Base-by-base conservation (phyloP, 2,113 vertebrate genomes). In the Pelecanus crispus region DNA sequence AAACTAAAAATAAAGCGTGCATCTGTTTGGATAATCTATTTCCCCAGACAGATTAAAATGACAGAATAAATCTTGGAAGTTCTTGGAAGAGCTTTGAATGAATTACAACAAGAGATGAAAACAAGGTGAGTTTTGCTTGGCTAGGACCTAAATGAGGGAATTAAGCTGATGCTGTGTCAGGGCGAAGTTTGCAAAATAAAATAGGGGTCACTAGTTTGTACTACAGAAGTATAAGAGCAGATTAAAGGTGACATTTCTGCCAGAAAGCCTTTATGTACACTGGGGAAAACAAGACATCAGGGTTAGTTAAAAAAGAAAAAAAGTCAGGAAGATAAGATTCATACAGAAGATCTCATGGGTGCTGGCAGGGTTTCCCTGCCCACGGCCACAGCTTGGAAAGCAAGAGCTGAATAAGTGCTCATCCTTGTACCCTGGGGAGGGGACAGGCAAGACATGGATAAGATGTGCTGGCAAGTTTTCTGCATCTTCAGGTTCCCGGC, bases 91-190 rank as follows among this genome's bases (percentile, higher is more conserved):
- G 62, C 67, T 96, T 82, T 93, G 81, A 96, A 92, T 88, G 81
- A 92, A 80, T 96, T 94, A 58, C 59, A 94, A 47, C 13, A 85
- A 62, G 88, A 93, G 58, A 88, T 88, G 86, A 94, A 97, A 96
- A 86, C 66, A 85, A 96, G 73, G 82, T 86, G 72, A 80, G 59
- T 94, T 97, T 94, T 94, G 44, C 94, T 95, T 95, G 92, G 90
- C 50, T 94, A 29, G 59, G 70, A 75, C 66, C 38, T 90, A 94
- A 92, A 26, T 68, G 32, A 38, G 36, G 49, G 71, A 92, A 81
- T 73, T 88, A 93, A 94, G 70, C 79, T 66, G 68, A 86, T 90
- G 47, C 36, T 86, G 73, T 87, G 40, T 84, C 58, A 96, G 65
- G 71, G 32, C 5, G 1, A 95, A 95, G 59, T 81, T 81, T 61